These are phyloP conservation scores for Hipposideros armiger DNA, from an alignment of 2,113 vertebrate genomes.

Conservation along the genomic window DNA sequence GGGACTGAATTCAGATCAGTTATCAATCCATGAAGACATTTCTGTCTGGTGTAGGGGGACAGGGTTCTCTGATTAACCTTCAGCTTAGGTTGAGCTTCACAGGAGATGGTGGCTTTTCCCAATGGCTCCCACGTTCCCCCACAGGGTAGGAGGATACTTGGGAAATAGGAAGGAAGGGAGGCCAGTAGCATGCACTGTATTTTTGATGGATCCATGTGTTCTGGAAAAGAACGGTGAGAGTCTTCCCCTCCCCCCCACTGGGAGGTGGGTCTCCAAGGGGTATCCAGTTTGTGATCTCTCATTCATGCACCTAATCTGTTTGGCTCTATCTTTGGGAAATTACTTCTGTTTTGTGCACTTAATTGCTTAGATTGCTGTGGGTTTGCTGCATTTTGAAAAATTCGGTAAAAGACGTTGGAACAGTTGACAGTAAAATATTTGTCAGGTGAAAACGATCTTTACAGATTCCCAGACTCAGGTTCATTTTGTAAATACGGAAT, in stretches of 20 bases:
- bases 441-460: conserved; percentile 66
- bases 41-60: background rate
- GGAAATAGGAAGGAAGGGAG: background rate
- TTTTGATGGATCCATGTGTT: background rate
- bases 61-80: background rate
- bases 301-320: conserved; percentile 54
- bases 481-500: conserved; percentile 56
- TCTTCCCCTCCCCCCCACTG: too few relatives aligned
- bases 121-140: accelerated
- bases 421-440: conserved; percentile 63
- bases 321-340: conserved; percentile 70
- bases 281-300: conserved; percentile 61
- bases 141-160: background rate
- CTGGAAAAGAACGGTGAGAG: background rate
- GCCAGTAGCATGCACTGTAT: background rate
- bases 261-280: background rate
- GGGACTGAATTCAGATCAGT: background rate
- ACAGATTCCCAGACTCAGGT: background rate
- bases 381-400: conserved; percentile 61
- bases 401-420: conserved; percentile 24
- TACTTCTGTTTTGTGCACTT: conserved; percentile 74
- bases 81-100: background rate
- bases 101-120: background rate
- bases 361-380: conserved; percentile 71
- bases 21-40: background rate